Conservation (phyloP, 2,113 vertebrate genomes). For the Oreotrochilus melanogaster region DNA sequence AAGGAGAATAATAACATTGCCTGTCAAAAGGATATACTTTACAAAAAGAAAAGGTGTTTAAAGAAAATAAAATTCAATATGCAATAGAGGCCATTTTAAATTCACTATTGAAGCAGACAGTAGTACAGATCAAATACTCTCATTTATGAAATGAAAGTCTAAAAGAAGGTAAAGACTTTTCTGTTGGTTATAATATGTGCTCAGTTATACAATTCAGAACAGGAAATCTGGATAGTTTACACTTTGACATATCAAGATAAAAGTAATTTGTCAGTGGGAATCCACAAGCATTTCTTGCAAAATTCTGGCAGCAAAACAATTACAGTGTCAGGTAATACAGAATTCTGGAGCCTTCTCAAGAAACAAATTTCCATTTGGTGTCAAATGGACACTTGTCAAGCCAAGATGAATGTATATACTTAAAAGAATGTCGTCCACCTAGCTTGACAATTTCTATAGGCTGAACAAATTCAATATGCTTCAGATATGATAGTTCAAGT, state of each 20-base stretch:
- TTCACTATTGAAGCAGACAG: not conserved
- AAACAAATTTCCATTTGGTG: slow-evolving; percentile 36
- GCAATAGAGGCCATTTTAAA: not conserved
- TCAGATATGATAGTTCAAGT: slow-evolving; percentile 68
- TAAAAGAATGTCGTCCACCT: slow-evolving; percentile 56
- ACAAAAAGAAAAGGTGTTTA: not conserved
- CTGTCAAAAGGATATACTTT: not conserved
- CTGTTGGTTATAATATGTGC: not conserved
- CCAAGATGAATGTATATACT: slow-evolving; percentile 53
- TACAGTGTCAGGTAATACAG: not conserved
- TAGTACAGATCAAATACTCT: not conserved
- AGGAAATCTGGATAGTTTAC: not conserved
- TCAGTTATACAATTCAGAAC: not conserved
- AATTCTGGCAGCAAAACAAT: not conserved
- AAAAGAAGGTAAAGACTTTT: not conserved
- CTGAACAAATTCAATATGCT: slow-evolving; percentile 69
- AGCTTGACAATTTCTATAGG: slow-evolving; percentile 50
- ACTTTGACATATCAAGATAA: not conserved
- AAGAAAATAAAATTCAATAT: not conserved
- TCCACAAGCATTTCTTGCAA: not conserved
- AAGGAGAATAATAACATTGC: not conserved
- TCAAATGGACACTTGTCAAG: slow-evolving; percentile 69
- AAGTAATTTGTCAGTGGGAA: slow-evolving; percentile 14
- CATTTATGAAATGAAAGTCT: not conserved
- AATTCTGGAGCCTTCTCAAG: slow-evolving; percentile 8